These are phyloP conservation scores for Ornithorhynchus anatinus DNA, from an alignment of 2,113 vertebrate species.

Conservation along the genomic window DNA sequence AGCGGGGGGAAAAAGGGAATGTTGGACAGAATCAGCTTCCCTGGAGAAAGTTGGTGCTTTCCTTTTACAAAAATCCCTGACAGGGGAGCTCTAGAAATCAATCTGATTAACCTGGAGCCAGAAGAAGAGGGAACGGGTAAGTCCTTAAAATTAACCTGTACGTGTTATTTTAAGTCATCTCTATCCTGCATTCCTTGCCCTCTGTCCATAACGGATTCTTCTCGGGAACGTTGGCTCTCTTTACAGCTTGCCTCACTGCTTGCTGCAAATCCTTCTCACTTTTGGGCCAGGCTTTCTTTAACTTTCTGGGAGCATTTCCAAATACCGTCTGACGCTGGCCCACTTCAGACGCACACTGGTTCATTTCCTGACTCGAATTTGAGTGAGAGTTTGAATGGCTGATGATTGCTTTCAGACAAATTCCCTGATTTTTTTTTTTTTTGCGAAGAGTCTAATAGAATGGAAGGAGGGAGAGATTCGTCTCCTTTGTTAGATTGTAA, in stretches of 20 bases:
- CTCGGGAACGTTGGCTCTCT: not conserved
- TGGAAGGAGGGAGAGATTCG: not conserved
- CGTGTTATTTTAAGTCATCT: fast-evolving
- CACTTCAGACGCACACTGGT: not conserved
- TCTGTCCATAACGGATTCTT: not conserved
- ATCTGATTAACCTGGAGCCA: not conserved
- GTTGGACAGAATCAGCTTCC: not conserved
- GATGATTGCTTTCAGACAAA: not conserved
- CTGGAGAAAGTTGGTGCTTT: not conserved
- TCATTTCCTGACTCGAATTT: not conserved
- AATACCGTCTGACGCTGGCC: constrained; percentile 11
- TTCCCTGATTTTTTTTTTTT: not conserved
- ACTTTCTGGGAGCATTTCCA: not conserved
- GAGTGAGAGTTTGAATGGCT: not conserved
- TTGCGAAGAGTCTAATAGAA: not conserved
- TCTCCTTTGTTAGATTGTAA: too few species aligned
- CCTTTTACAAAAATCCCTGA: not conserved
- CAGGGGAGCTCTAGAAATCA: not conserved
- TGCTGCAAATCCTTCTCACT: not conserved
- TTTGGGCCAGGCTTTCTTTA: not conserved
- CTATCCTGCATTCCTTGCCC: not conserved
- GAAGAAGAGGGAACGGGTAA: not conserved
- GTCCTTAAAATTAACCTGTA: not conserved
- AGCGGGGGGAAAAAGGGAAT: not conserved
- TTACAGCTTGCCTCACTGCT: fast-evolving